Evolutionary conservation across 1,140 invertebrate genomes (phyloP), one percentile per base, ranked within the genome.

Genomic region (Polyergus mexicanus): DNA sequence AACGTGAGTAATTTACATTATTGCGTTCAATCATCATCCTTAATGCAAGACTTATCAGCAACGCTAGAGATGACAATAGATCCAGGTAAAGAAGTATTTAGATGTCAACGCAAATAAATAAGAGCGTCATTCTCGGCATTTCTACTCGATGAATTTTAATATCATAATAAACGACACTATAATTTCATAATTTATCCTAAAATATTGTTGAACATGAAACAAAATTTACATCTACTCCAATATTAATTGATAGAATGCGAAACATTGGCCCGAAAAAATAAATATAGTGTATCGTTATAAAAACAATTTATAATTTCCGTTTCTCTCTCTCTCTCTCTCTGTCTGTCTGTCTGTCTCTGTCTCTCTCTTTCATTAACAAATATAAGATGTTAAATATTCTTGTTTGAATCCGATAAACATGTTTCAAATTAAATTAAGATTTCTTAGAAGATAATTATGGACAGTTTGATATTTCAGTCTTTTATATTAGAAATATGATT

Each of bases 341-440:
- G n/a, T n/a, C n/a, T n/a, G n/a, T 47, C 25, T 32, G 19, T 3
- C 47, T 35, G 10, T 32, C 66, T 51, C 13, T 47, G 16, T 19
- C 10, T 19, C 2, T 19, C n/a, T 58, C 54, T 41, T 74, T 54
- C 35, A 65, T 65, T 28, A 38, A 16, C 22, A 76, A 75, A 75
- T 35, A 44, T 65, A 77, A 65, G 58, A 77, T 25, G 32, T 56
- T 35, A 77, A 25, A n/a, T 32, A 77, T 19, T 76, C 35, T 54
- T 32, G n/a, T 13, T 74, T 35, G 54, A 75, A 19, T 60, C 32
- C 19, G 35, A 75, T 35, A 38, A 65, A 77, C 16, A 41, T 32
- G 3, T 44, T 77, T 16, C 11, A n/a, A 41, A 65, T 77, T 77
- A 77, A 65, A 77, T 65, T 63, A 77, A 65, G 22, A 65, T 77